Evolutionary conservation across 1,140 invertebrate genomes (phyloP).

Genomic region (Teleopsis dalmanni): DNA sequence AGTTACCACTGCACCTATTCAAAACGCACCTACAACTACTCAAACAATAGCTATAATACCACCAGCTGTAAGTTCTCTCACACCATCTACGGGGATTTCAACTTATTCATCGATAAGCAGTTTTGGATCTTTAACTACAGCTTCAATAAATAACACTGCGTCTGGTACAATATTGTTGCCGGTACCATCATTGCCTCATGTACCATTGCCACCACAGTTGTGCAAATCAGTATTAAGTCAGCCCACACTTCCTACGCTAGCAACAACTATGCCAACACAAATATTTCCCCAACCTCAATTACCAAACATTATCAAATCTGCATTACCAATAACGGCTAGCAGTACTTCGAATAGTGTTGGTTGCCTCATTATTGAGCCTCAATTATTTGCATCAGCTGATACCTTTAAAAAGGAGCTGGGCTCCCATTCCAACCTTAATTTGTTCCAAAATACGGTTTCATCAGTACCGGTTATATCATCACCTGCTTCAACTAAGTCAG

Average conservation of each 20-base stretch:
- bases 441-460: constrained; percentile 28
- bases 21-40: constrained; percentile 12
- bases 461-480: constrained; percentile 14
- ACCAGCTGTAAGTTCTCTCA: constrained; percentile 6
- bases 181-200: constrained; percentile 21
- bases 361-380: constrained; percentile 41
- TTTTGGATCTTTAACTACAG: constrained; percentile 22
- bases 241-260: constrained; percentile 21
- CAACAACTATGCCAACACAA: constrained; percentile 16
- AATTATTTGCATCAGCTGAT: constrained; percentile 35
- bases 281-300: constrained; percentile 26
- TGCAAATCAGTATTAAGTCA: constrained; percentile 17
- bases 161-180: constrained; percentile 26
- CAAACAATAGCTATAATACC: neutral
- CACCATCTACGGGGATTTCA: constrained; percentile 21
- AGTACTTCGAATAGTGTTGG: constrained; percentile 26
- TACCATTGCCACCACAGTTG: constrained; percentile 14
- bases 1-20: constrained; percentile 18
- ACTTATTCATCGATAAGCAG: constrained; percentile 18
- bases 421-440: constrained; percentile 18
- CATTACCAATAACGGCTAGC: constrained; percentile 14
- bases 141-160: constrained; percentile 11
- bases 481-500: constrained; percentile 17
- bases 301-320: constrained; percentile 16
- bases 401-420: constrained; percentile 38